phyloP scores from a whole-genome alignment of 2,797 vertebrate genomes.

The Petrocephalus schoutedeni region DNA sequence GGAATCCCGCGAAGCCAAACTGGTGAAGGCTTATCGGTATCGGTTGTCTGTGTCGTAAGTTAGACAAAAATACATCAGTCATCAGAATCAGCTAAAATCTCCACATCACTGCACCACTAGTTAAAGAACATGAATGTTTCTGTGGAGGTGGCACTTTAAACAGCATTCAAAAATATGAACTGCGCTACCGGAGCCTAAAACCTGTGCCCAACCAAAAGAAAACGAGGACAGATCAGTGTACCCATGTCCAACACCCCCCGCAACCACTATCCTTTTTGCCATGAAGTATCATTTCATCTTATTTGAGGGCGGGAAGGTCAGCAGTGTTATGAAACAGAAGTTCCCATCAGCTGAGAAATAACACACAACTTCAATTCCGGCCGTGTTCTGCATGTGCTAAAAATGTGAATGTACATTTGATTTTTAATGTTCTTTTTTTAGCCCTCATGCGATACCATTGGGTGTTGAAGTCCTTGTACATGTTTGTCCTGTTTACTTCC shows the following conservation, averaged over 20 bases:
- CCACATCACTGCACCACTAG: background rate
- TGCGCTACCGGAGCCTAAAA: too few relatives aligned
- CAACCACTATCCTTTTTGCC: too few relatives aligned
- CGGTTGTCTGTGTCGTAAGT: background rate
- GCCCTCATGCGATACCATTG: background rate
- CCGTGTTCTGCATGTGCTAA: background rate
- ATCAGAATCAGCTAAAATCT: background rate
- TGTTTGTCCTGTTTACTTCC: conserved; percentile 9
- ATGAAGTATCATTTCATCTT: too few relatives aligned
- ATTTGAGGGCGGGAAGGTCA: too few relatives aligned
- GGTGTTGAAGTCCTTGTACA: background rate
- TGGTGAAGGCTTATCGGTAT: background rate
- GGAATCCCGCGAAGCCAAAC: background rate
- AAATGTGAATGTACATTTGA: background rate
- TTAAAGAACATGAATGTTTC: background rate
- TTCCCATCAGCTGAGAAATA: background rate
- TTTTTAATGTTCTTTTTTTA: conserved; percentile 10
- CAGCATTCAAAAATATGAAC: too few relatives aligned
- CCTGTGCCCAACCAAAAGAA: too few relatives aligned
- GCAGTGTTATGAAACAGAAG: too few relatives aligned
- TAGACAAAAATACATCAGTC: background rate
- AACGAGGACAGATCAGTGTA: too few relatives aligned
- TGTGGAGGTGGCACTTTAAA: too few relatives aligned
- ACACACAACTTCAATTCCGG: background rate
- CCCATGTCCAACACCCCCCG: too few relatives aligned